Evolutionary conservation across 1,140 invertebrate genomes (phyloP).

Genomic region (Maniola jurtina): DNA sequence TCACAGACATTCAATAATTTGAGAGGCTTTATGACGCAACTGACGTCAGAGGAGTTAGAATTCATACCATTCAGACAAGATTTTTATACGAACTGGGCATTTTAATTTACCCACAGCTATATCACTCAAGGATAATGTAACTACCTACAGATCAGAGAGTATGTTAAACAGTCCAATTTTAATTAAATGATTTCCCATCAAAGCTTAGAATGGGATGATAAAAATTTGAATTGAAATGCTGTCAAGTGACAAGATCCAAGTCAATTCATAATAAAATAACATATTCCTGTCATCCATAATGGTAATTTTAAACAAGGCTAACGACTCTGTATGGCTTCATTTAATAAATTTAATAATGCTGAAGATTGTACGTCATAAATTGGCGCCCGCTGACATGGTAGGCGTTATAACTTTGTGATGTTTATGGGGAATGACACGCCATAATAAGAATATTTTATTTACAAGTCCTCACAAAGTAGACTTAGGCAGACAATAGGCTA

Average conservation of each 20-base stretch:
- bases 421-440: constrained; percentile 3
- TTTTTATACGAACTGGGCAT: too few species aligned
- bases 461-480: background rate
- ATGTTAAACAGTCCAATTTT: too few species aligned
- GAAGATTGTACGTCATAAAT: constrained; percentile 9
- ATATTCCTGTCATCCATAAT: background rate
- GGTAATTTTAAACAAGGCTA: constrained; percentile 8
- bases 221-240: background rate
- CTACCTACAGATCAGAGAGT: too few species aligned
- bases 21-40: too few species aligned
- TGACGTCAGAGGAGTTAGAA: too few species aligned
- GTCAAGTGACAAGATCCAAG: background rate
- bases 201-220: background rate
- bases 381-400: constrained; percentile 3
- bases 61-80: too few species aligned
- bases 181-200: too few species aligned
- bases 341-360: constrained; percentile 5
- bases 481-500: background rate
- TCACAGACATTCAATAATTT: too few species aligned
- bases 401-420: constrained; percentile 9
- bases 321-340: background rate
- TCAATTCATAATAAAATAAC: background rate
- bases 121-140: too few species aligned
- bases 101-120: too few species aligned
- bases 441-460: constrained; percentile 9